Evolutionary conservation across 2,113 vertebrate species (phyloP), one percentile per base, ranked within the genome.

Genomic region (Pithys albifrons): DNA sequence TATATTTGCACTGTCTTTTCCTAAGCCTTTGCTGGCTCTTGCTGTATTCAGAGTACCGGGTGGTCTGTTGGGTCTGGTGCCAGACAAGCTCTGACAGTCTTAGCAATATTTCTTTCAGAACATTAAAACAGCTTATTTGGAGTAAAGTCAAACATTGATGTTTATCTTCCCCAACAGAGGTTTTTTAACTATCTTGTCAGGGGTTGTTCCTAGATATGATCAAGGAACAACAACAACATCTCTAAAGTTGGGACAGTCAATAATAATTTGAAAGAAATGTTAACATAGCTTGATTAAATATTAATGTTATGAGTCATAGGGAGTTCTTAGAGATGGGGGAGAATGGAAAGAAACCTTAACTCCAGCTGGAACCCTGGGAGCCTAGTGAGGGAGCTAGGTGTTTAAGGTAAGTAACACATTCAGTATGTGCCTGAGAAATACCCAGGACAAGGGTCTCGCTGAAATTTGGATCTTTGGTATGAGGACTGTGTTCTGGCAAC

Each of bases 271-370:
- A 54, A 96, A 89, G 70, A 87, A 91, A 91, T 85, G 74, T 90
- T 96, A 96, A 94, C 54, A 85, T 45, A 84, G 15, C 51, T 89
- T 89, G 52, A 87, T 95, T 81, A 95, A 95, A 94, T 89, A 93
- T 91, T 91, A 88, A 96, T 75, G 48, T 81, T 89, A 57, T 95
- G 93, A 95, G 69, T 94, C 93, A 95, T 45, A 75, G 65, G 31
- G 61, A 92, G 33, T 87, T 93, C 84, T 91, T 92, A 80, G 84
- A 81, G 70, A 64, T 0, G 71, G 57, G 59, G 39, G 65, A 91
- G 61, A 84, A 89, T 46, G 39, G 48, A 73, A 89, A 66, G 46
- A 81, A 92, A 7, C 18, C 15, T 72, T 87, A 86, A 74, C 6
- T 88, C 57, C 54, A 18, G 37, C 48, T 41, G 45, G 45, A 92